Evolutionary conservation across 2,113 vertebrate genomes (phyloP).

Genomic region (Hiodon alosoides): DNA sequence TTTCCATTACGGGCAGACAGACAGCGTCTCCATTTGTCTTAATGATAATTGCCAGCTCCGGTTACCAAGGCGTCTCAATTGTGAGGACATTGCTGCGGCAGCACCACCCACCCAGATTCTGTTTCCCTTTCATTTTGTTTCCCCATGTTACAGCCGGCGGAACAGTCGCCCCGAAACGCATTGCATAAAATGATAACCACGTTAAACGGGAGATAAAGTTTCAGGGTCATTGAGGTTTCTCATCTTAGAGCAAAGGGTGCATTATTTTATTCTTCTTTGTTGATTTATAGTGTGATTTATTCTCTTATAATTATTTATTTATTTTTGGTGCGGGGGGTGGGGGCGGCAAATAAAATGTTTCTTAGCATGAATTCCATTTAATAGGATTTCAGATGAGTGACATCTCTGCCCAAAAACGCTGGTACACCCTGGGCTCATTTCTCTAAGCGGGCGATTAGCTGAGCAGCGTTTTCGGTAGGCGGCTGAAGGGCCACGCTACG

Average conservation of each 20-base stretch:
- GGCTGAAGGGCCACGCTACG: neutral
- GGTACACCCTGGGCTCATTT: neutral
- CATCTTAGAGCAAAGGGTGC: no score
- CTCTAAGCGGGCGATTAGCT: neutral
- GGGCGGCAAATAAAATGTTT: no score
- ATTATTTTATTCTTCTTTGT: no score
- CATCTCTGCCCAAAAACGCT: no score
- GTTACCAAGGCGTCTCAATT: neutral
- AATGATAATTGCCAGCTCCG: conserved; percentile 4
- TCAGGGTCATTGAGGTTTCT: no score
- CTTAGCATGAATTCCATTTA: no score
- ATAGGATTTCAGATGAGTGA: no score
- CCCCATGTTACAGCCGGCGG: no score
- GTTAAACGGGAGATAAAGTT: no score
- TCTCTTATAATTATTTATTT: no score
- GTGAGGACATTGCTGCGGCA: neutral
- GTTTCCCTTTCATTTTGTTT: neutral
- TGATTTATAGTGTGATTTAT: no score
- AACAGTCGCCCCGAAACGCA: neutral
- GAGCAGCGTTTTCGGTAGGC: neutral
- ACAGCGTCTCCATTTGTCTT: conserved; percentile 2
- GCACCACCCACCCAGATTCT: neutral
- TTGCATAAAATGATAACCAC: neutral
- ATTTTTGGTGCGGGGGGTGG: no score
- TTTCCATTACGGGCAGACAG: conserved; percentile 2